Evolutionary conservation across 2,888 invertebrate species (phyloP).

Genomic region (Holacanthella duospinosa): DNA sequence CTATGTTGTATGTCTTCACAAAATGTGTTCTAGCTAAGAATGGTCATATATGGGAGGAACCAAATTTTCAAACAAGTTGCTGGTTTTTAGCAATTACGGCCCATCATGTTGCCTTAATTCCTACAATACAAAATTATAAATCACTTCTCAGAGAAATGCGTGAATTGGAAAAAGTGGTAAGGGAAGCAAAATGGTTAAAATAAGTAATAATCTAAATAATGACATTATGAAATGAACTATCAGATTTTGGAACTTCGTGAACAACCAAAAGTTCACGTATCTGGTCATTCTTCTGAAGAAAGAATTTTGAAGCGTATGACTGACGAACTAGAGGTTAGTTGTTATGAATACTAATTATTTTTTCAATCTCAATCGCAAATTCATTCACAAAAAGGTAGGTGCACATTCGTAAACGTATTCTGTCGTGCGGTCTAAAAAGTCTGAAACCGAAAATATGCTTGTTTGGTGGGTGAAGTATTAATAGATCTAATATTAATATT

Average conservation of each 20-base stretch:
- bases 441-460: no score
- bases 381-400: no score
- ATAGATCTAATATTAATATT: no score
- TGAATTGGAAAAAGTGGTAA: constrained; percentile 73
- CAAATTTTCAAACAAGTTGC: constrained; percentile 91
- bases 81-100: constrained; percentile 93
- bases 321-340: constrained; percentile 58
- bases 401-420: no score
- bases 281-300: constrained; percentile 65
- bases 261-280: constrained; percentile 66
- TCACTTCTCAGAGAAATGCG: constrained; percentile 63
- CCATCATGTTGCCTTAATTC: constrained; percentile 82
- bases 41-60: constrained; percentile 57
- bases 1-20: constrained; percentile 4
- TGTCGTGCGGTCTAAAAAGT: no score
- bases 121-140: constrained; percentile 74
- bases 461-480: no score
- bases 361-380: no score
- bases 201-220: constrained; percentile 3
- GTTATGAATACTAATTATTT: no score
- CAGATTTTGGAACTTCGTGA: constrained; percentile 51
- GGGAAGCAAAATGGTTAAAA: no score
- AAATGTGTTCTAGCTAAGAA: no score
- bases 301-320: constrained; percentile 77
- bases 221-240: not conserved